These are phyloP conservation scores for human (Homo sapiens) DNA, from an alignment of 2,113 vertebrate species.

Conservation along the genomic window GRCh38 chr13:72197001-72197500, in stretches of 20 bases:
- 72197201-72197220: slow-evolving; percentile 17
- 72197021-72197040: not conserved
- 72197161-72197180: slow-evolving; percentile 42
- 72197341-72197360: slow-evolving; percentile 74
- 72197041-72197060: not conserved
- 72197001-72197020: slow-evolving; percentile 39
- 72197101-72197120: not conserved
- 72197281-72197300: slow-evolving; percentile 66
- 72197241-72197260: slow-evolving; percentile 23
- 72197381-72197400: slow-evolving; percentile 85
- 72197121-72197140: not conserved
- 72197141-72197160: not conserved
- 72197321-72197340: slow-evolving; percentile 52
- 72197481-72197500: slow-evolving; percentile 98
- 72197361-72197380: slow-evolving; percentile 77
- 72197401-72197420: slow-evolving; percentile 89
- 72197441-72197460: slow-evolving; percentile 89
- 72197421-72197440: slow-evolving; percentile 91
- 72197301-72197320: slow-evolving; percentile 59
- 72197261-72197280: slow-evolving; percentile 51
- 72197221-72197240: slow-evolving; percentile 56
- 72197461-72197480: slow-evolving; percentile 91
- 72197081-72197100: not conserved
- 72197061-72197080: not conserved
- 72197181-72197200: slow-evolving; percentile 51